Evolutionary conservation across 1,140 invertebrate genomes (phyloP), one percentile per base, ranked within the genome.

Genomic region (Drosophila nikananu): DNA sequence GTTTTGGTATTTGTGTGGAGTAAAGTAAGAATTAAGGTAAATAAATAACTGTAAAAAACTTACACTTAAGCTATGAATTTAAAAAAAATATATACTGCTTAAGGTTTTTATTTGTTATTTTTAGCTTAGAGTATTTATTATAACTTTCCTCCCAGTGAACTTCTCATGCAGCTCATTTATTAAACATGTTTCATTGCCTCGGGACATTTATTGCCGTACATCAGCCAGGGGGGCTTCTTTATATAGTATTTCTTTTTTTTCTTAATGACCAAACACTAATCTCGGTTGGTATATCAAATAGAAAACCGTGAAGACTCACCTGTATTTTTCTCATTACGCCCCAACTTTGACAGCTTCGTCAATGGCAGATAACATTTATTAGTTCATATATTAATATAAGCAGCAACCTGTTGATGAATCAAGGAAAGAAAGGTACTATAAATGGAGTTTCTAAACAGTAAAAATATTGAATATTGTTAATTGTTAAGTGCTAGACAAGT

Each of bases 151-250:
- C 0, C 0, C 17, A 25, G 54, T 44, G 39, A 21, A 23, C 32
- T 42, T 19, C 32, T 23, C 39, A 39, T 19, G n/a, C 65, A 48
- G 12, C 44, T 76, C 75, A 64, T 73, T 86, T 70, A 79, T 79
- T 79, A 86, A 81, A 76, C 76, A 82, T 72, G 79, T 63, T 81
- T 82, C 66, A 86, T 86, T 86, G 86, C 70, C 19, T 72, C 55
- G 70, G 66, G 71, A 86, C 83, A 79, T 86, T 86, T 82, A 82
- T 82, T 80, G 71, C 71, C 51, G 48, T 64, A 51, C 83, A 67
- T 86, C 82, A 86, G 70, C 70, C 78, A 75, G 75, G 74, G 74
- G 55, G 66, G 54, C 59, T 80, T 61, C 77, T 77, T 27, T 39
- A 46, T 48, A 23, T 48, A 15, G 15, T 5, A 2, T 23, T 21